phyloP scores from a whole-genome alignment of 2,113 vertebrate species.

The Gnathonemus longibarbis region DNA sequence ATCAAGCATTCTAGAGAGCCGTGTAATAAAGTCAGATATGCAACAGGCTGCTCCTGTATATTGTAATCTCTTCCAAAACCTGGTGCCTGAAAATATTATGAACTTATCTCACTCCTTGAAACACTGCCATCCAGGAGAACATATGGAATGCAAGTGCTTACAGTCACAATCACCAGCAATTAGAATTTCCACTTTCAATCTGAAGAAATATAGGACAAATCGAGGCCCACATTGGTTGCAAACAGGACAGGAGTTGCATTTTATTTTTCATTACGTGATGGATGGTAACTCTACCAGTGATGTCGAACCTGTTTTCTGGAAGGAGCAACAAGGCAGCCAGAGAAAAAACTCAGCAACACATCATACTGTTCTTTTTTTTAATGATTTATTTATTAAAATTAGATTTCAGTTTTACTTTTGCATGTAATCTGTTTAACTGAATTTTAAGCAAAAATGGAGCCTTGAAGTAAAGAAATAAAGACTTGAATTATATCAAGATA shows the following conservation, averaged over 20 bases:
- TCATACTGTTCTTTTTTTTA: not conserved
- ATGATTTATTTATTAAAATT: not conserved
- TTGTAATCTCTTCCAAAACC: not conserved
- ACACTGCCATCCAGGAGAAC: not conserved
- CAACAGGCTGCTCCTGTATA: not conserved
- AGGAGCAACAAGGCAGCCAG: not conserved
- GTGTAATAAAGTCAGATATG: not conserved
- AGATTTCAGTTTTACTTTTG: not conserved
- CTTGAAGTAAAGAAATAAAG: not conserved
- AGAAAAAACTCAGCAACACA: not conserved
- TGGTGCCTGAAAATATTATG: not conserved
- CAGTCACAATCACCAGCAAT: not conserved
- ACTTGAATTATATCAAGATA: not conserved
- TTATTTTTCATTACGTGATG: not conserved
- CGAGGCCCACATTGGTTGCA: not conserved
- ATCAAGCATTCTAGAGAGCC: too few relatives aligned
- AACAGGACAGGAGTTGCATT: not conserved
- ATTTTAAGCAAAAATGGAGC: not conserved
- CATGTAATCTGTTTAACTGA: not conserved
- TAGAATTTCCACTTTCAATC: not conserved
- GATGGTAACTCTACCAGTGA: not conserved
- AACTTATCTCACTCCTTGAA: not conserved
- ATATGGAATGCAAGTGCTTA: not conserved
- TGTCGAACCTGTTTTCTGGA: not conserved
- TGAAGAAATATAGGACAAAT: not conserved